Evolutionary conservation across 2,888 invertebrate species (phyloP).

Genomic region (Thyatira batis): DNA sequence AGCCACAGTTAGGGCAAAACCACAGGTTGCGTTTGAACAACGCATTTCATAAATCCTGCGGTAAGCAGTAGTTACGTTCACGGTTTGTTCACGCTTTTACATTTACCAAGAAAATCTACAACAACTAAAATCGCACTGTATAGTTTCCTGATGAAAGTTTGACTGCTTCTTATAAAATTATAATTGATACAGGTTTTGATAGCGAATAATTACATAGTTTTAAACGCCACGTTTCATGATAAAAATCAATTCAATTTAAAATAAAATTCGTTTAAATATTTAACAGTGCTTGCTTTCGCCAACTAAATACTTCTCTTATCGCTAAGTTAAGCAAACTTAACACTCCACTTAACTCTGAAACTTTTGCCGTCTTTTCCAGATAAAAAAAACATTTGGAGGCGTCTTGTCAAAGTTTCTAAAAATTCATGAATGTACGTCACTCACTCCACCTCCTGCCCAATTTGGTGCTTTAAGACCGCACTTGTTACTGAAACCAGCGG

Average conservation of each 20-base stretch:
- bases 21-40: not conserved
- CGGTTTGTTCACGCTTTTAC: not conserved
- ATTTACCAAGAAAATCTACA: not conserved
- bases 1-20: not conserved
- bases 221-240: too few relatives aligned
- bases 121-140: not conserved
- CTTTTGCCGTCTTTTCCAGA: not conserved
- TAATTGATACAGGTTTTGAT: too few relatives aligned
- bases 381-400: not conserved
- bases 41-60: not conserved
- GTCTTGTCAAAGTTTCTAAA: not conserved
- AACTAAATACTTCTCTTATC: not conserved
- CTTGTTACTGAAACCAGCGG: slow-evolving; percentile 18
- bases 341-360: not conserved
- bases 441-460: slow-evolving; percentile 10
- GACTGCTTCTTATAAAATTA: too few relatives aligned
- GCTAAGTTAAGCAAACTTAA: not conserved
- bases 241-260: too few relatives aligned
- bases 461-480: slow-evolving; percentile 14
- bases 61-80: not conserved
- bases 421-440: not conserved
- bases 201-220: too few relatives aligned
- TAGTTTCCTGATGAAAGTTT: too few relatives aligned
- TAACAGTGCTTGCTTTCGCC: too few relatives aligned
- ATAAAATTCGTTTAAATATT: too few relatives aligned